Base-by-base conservation (phyloP, 2,113 vertebrate species). In the Syngnathus typhle region DNA sequence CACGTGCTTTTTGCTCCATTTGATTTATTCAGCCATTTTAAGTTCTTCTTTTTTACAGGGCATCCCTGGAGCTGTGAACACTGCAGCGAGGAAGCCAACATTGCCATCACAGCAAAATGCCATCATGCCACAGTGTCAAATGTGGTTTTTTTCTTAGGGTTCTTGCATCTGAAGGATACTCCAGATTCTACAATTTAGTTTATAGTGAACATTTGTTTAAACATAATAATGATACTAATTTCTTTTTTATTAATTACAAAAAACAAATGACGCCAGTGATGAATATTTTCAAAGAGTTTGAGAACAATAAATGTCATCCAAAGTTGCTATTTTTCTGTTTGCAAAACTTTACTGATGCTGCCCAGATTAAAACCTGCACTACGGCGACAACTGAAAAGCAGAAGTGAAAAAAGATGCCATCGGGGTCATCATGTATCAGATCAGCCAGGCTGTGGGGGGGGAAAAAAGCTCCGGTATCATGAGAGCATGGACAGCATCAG, bases 401-500 rank as follows among this genome's bases (percentile, higher is more conserved):
- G 4, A 64, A 41, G 73, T 59, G 49, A 56, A 39, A 43, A 32
- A 44, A 62, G 21, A 44, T 44, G 60, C 12, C 39, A 65, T 36
- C 2, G 36, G 12, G 16, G 63, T 51, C 46, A 71, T 62, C 60
- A 61, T n/a, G 39, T 52, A 70, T 63, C 41, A 44, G 55, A 60
- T 4, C 21, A 73, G 68, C 62, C 43, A 23, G 58, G 47, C 37
- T 58, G 38, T 6, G 56, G 52, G 69, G 5, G 44, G 69, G 44
- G 70, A 36, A 65, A 72, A 44, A 65, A 67, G 19, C 59, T 39
- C 16, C 4, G 60, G 60, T 27, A 62, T 62, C 12, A 62, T 12
- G 39, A 43, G 60, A 76, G 66, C 19, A 62, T 49, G 51, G 60
- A 49, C 76, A 11, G 66, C 32, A 61, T 10, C 70, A 64, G 67